Evolutionary conservation across 2,113 vertebrate species (phyloP).

Genomic region (Opisthocomus hoazin): DNA sequence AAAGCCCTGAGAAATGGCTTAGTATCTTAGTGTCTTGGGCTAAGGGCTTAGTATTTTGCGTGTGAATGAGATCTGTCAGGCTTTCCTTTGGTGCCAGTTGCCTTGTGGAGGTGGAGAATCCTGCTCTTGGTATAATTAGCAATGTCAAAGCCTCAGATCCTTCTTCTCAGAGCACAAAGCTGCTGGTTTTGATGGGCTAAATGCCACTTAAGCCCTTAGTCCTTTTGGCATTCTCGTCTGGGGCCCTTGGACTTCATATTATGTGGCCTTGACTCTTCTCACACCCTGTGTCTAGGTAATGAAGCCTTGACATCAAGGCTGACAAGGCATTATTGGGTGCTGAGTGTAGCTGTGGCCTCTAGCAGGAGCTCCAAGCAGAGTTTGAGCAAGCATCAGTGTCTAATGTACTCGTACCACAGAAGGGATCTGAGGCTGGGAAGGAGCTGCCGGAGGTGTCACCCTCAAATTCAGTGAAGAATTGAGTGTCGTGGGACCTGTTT

Average conservation of each 20-base stretch:
- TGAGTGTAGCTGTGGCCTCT: neutral
- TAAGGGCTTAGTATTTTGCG: neutral
- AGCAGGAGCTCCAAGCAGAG: neutral
- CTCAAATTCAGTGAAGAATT: neutral
- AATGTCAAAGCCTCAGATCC: neutral
- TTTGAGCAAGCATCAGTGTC: accelerated
- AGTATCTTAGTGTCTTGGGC: neutral
- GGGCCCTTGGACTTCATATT: neutral
- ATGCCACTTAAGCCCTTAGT: neutral
- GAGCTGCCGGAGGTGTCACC: neutral
- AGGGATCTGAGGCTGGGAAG: neutral
- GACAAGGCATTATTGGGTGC: neutral
- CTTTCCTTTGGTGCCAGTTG: neutral
- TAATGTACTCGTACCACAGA: neutral
- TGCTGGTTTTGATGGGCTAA: neutral
- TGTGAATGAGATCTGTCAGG: neutral
- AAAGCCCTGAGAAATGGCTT: neutral
- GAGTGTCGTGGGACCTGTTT: neutral
- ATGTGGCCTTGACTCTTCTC: neutral
- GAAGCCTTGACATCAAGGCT: neutral
- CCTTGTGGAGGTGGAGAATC: neutral
- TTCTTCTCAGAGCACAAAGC: neutral
- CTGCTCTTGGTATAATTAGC: no score
- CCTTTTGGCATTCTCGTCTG: neutral
- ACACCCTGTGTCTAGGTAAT: no score